Base-by-base conservation (phyloP, 2,888 invertebrate species). In the Synergus laeviventris region DNA sequence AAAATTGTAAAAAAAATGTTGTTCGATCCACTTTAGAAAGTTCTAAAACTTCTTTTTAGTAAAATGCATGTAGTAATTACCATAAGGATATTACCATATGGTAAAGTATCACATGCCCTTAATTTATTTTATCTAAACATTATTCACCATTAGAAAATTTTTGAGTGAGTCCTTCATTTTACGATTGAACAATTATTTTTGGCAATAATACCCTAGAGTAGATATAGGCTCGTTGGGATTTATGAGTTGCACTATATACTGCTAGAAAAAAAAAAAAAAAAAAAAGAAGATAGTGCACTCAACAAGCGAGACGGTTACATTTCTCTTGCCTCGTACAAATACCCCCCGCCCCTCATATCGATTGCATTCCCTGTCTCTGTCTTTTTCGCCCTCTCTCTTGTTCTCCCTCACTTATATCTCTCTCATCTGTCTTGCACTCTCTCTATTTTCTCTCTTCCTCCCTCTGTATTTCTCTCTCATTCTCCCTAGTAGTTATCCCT, bases 401-500 rank as follows among this genome's bases (percentile, higher is more conserved):
- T 14, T 59, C 54, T 56, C 60, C 73, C 64, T 24, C 24, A 74
- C 76, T 36, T 73, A 73, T 66, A 76, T 70, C 62, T 76, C 39
- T 62, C 70, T 77, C 75, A 77, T 75, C 54, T 75, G 21, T 39
- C 39, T 39, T 31, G 0, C 36, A 4, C 42, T 36, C 45, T 60
- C 31, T n/a, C 16, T 18, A n/a, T 14, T 24, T 42, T 62, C 60
- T 60, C 59, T 74, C n/a, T 54, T 36, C 39, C 14, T 59, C 45
- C 38, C 45, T 66, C 74, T 49, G 18, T 74, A 49, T 59, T 74
- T 74, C 42, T 59, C 74, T 61, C 45, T 62, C 45, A 42, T 70
- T 78, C 74, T 73, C 59, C 74, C 70, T 73, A 45, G 64, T 73
- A 45, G 64, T 75, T 73, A 62, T 59, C 42, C 49, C 64, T 74